Conservation (phyloP, 2,888 invertebrate genomes). For the Fissipunctia ypsillon region DNA sequence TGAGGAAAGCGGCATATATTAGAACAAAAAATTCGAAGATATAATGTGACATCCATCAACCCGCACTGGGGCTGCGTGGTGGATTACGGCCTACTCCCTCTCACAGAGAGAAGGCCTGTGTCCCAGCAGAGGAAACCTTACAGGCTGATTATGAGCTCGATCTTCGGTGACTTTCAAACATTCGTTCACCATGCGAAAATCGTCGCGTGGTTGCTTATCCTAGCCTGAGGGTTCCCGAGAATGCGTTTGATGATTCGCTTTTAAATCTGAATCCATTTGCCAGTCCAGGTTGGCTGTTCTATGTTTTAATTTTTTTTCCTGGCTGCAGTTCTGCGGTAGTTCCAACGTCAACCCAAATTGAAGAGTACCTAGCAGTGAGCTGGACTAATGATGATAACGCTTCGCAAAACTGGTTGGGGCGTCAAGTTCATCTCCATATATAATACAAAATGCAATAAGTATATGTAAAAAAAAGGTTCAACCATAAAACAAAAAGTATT, state of each 20-base stretch:
- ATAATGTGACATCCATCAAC: no score
- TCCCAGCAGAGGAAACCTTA: background rate
- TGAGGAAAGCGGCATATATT: no score
- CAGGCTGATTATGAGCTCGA: background rate
- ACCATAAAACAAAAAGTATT: slow-evolving; percentile 50
- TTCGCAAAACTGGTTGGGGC: background rate
- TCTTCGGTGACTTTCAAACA: background rate
- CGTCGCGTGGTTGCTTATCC: background rate
- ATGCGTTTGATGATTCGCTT: background rate
- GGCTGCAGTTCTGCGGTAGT: background rate
- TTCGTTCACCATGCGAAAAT: background rate
- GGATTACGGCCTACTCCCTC: background rate
- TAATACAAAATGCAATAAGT: background rate
- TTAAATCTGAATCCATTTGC: background rate
- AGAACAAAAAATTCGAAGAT: no score
- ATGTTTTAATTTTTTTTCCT: background rate
- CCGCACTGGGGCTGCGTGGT: background rate
- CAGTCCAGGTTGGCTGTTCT: background rate
- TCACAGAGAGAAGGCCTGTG: background rate
- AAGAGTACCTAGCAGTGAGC: background rate
- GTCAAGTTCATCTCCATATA: background rate
- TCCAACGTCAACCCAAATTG: background rate
- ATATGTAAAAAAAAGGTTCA: background rate
- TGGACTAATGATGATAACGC: background rate
- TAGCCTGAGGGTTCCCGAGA: background rate